Percentiles rank a stretch among this genome's conserved stretches.
Evolutionary conservation across 2,888 invertebrate species (phyloP).

Genomic region (Dromius quadrimaculatus): DNA sequence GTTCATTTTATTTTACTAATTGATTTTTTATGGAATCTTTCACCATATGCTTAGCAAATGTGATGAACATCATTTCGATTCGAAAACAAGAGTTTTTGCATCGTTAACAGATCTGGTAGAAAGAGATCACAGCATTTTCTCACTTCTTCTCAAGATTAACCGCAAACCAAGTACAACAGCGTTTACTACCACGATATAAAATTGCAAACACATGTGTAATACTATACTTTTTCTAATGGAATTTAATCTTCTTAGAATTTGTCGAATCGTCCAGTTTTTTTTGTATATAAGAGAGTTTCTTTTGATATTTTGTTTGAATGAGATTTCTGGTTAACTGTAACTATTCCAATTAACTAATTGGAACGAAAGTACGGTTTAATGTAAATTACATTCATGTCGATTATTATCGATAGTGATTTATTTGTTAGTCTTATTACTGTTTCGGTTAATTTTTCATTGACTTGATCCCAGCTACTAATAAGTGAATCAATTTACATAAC

Average conservation of each 20-base stretch:
- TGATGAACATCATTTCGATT: not conserved
- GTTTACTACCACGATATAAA: conserved; percentile 17
- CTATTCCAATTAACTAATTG: not conserved
- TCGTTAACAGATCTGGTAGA: conserved; percentile 20
- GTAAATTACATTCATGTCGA: conserved; percentile 18
- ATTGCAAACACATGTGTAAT: conserved; percentile 39
- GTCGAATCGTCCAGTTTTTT: not conserved
- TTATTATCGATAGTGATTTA: conserved; percentile 26
- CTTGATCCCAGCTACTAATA: too few species aligned
- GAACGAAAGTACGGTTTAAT: not conserved
- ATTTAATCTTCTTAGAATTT: conserved; percentile 1
- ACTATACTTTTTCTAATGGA: not conserved
- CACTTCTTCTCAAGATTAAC: not conserved
- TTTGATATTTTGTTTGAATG: too few species aligned
- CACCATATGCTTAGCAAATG: conserved; percentile 4
- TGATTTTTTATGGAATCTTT: too few species aligned
- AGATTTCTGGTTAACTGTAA: not conserved
- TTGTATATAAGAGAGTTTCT: not conserved
- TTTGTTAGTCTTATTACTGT: conserved; percentile 4
- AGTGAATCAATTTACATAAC: too few species aligned
- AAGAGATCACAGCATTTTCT: not conserved
- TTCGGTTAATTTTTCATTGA: not conserved
- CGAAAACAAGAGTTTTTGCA: conserved; percentile 12
- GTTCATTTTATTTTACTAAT: too few species aligned
- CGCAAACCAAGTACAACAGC: not conserved